Conservation (phyloP, 2,888 invertebrate genomes). For the Pachymerium ferrugineum region DNA sequence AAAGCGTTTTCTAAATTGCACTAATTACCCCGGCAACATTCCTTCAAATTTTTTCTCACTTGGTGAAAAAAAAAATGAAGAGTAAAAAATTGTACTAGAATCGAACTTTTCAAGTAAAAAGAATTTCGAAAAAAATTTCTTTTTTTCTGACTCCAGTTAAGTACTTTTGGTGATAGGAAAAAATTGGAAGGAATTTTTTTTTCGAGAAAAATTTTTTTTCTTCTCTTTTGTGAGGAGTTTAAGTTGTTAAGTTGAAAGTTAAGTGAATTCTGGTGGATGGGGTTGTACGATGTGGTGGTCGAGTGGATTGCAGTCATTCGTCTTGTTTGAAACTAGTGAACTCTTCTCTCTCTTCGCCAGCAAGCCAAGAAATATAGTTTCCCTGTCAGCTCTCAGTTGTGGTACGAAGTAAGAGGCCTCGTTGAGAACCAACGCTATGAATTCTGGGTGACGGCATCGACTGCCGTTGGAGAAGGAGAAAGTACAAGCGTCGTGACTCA, state of each 20-base stretch:
- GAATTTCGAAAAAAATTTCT: not conserved
- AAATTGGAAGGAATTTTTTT: not conserved
- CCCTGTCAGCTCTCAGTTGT: conserved; percentile 30
- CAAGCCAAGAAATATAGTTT: conserved; percentile 23
- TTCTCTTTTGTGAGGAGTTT: not conserved
- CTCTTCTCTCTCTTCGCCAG: not conserved
- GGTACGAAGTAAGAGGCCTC: conserved; percentile 40
- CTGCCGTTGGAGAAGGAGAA: conserved; percentile 45
- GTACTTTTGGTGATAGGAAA: not conserved
- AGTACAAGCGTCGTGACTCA: conserved; percentile 42
- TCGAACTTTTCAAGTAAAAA: not conserved
- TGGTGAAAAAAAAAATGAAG: not conserved
- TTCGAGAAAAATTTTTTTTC: too few species aligned
- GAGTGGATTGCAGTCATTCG: not conserved
- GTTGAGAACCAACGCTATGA: conserved; percentile 41
- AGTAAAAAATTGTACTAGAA: too few species aligned
- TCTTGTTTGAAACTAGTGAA: not conserved
- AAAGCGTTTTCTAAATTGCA: not conserved
- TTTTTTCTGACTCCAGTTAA: not conserved
- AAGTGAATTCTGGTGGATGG: too few species aligned
- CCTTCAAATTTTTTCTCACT: not conserved
- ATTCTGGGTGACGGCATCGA: conserved; percentile 44
- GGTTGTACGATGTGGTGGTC: not conserved
- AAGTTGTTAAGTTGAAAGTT: not conserved
- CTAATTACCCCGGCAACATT: not conserved